Evolutionary conservation across 2,888 invertebrate species (phyloP).

Genomic region (Nemapogon koenigi): DNA sequence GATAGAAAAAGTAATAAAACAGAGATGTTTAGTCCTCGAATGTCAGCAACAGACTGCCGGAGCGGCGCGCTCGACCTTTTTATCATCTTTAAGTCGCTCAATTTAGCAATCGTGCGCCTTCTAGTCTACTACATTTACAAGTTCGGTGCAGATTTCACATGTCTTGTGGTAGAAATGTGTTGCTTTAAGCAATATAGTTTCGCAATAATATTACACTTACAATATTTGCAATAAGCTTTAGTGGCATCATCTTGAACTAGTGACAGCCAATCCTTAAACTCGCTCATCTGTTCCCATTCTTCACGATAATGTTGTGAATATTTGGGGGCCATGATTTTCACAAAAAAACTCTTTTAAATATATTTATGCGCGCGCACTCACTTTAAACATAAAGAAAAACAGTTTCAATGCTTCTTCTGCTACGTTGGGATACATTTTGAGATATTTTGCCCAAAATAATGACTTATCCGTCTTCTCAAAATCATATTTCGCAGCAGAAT

Average conservation of each 20-base stretch:
- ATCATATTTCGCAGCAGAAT: constrained; percentile 7
- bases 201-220: constrained; percentile 13
- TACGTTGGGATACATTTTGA: constrained; percentile 1
- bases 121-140: no score
- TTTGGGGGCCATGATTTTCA: neutral
- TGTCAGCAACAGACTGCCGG: no score
- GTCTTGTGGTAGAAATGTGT: constrained; percentile 6
- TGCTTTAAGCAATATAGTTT: constrained; percentile 13
- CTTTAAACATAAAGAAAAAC: no score
- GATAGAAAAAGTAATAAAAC: no score
- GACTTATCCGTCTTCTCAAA: neutral
- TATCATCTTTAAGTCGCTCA: no score
- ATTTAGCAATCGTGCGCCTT: no score
- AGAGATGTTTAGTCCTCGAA: no score
- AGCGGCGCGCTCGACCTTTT: no score
- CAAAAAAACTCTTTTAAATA: neutral
- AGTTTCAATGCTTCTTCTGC: neutral
- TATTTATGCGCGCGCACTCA: neutral
- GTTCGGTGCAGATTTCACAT: no score
- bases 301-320: constrained; percentile 7
- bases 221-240: constrained; percentile 14
- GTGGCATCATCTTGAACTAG: constrained; percentile 11
- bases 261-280: constrained; percentile 12
- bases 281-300: constrained; percentile 11
- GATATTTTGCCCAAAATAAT: neutral